Evolutionary conservation across 2,888 invertebrate genomes (phyloP), one percentile per base, ranked within the genome.

Genomic region (Osmoderma eremita): DNA sequence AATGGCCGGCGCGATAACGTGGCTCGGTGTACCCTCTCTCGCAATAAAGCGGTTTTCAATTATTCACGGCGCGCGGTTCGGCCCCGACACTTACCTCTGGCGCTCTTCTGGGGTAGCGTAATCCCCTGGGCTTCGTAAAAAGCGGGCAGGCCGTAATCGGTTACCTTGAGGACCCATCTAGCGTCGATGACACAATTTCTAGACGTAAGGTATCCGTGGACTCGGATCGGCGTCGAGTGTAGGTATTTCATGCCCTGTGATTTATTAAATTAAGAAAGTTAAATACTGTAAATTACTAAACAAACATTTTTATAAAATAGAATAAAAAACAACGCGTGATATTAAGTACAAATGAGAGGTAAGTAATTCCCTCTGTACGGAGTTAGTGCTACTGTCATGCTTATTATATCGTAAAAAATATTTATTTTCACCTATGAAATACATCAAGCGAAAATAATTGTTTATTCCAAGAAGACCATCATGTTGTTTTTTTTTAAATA

Each of bases 181-280:
- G 95, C 93, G 83, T 98, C 97, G 68, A 98, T 95, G 49, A 95
- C 93, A 84, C 97, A 97, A 84, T 95, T 95, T 70, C 94, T 87
- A 49, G 96, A 97, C 3, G 93, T 90, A 63, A 97, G 86, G 74
- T 90, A 90, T 39, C 96, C 97, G 83, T 97, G 97, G 71, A 90
- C 88, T 74, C 92, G 89, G 75, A 95, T 86, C 13, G 93, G 88
- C 18, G 92, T 91, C 48, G 90, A 87, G 83, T 98, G 97, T 63
- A 98, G 84, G 81, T 94, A 95, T 76, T 93, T 90, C 91, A 97
- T 92, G 50, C 96, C 97, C 89, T 92, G 80, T 2, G 81, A 80
- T 20, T 64, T 58, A 24, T 10, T 48, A 48, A 48, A 20, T 48
- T 10, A 10, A n/a, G 3, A 18, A 48, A n/a, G 20, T 48, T n/a